These are phyloP conservation scores for Rhogogaster chlorosoma DNA, from an alignment of 2,888 invertebrate species.

Conservation along the genomic window DNA sequence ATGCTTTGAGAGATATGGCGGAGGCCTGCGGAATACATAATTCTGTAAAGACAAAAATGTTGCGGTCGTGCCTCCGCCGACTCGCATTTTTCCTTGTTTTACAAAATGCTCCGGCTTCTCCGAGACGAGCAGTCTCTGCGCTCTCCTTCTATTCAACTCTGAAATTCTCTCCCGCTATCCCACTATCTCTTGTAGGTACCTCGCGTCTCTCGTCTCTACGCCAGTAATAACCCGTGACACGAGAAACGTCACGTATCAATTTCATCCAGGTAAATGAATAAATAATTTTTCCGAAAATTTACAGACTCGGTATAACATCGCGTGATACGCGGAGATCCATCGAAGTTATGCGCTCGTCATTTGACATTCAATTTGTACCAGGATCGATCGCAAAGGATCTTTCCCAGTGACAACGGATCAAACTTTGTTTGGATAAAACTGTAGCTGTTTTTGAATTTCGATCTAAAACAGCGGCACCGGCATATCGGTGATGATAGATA, in stretches of 20 bases:
- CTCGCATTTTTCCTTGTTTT: conserved; percentile 77
- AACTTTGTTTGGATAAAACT: not conserved
- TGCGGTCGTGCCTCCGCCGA: conserved; percentile 75
- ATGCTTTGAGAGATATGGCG: conserved; percentile 77
- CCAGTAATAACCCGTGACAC: conserved; percentile 17
- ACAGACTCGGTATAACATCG: not conserved
- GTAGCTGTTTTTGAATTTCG: conserved; percentile 16
- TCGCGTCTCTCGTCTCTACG: not conserved
- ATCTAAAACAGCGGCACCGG: not conserved
- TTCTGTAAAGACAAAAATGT: conserved; percentile 78
- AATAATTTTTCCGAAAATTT: not conserved
- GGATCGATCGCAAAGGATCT: not conserved
- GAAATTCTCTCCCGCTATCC: conserved; percentile 22
- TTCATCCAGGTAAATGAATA: not conserved
- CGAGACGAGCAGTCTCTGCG: conserved; percentile 63
- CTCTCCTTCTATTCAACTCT: conserved; percentile 15
- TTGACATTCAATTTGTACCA: too few relatives aligned
- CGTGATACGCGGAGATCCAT: not conserved
- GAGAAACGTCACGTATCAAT: conserved; percentile 46
- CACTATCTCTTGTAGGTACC: conserved; percentile 3
- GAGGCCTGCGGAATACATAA: conserved; percentile 78
- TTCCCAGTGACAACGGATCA: not conserved
- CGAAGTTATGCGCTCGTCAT: not conserved
- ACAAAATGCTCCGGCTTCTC: conserved; percentile 72
- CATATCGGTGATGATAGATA: conserved; percentile 63